A percentile compares a stretch with the other conserved stretches of the same genome.
These are phyloP conservation scores for Charina bottae DNA, from an alignment of 2,113 vertebrate species.

Conservation along the genomic window DNA sequence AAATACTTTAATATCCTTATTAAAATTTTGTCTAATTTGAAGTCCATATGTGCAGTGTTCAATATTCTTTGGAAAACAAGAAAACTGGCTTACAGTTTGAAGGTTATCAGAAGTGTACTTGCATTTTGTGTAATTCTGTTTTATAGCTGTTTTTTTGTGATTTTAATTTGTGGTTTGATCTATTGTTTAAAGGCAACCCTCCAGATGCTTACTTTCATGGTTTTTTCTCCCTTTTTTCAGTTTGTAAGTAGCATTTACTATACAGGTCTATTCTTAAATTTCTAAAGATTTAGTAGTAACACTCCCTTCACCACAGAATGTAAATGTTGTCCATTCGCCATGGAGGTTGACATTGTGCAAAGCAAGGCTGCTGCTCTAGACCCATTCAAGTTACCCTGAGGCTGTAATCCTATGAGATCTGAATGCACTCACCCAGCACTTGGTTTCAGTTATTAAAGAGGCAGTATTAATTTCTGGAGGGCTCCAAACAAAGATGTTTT, in stretches of 20 bases:
- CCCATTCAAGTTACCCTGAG: constrained; percentile 50
- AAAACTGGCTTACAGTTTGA: constrained; percentile 73
- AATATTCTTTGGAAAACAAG: constrained; percentile 38
- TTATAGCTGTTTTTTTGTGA: constrained; percentile 45
- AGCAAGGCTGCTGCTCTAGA: constrained; percentile 63
- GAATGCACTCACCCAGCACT: constrained; percentile 54
- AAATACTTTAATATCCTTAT: constrained; percentile 6
- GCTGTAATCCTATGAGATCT: constrained; percentile 57
- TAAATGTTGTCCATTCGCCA: constrained; percentile 42
- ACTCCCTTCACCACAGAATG: constrained; percentile 49
- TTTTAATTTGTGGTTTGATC: constrained; percentile 85
- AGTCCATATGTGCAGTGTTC: background rate
- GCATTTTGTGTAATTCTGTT: constrained; percentile 64
- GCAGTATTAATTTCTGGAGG: constrained; percentile 75
- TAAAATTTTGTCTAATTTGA: constrained; percentile 5
- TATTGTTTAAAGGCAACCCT: constrained; percentile 89
- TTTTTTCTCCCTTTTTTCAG: constrained; percentile 94
- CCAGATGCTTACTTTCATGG: constrained; percentile 91
- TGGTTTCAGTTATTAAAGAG: constrained; percentile 70
- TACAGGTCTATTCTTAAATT: constrained; percentile 54
- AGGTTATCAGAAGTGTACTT: constrained; percentile 75
- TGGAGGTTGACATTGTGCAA: constrained; percentile 47
- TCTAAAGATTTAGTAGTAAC: constrained; percentile 64
- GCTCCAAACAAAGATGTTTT: constrained; percentile 48
- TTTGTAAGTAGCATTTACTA: constrained; percentile 90